phyloP scores from a whole-genome alignment of 1,140 invertebrate species.

The Sinella curviseta region DNA sequence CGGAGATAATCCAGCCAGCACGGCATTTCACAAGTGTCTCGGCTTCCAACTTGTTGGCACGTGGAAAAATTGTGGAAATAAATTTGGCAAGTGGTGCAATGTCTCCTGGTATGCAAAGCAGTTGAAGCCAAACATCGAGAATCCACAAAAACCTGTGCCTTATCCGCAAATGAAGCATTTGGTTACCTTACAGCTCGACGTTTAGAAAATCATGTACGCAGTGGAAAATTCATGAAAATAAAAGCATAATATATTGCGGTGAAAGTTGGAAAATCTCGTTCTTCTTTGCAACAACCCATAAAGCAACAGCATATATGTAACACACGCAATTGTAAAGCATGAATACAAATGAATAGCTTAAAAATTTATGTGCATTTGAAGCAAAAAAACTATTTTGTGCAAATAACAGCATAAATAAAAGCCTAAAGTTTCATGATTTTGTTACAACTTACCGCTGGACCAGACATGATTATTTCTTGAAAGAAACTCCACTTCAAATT shows the following conservation, averaged over 20 bases:
- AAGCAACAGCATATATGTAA: no score
- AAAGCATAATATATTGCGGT: not conserved
- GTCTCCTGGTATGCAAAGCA: not conserved
- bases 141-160: not conserved
- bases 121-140: not conserved
- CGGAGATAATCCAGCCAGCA: not conserved
- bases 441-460: not conserved
- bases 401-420: no score
- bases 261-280: no score
- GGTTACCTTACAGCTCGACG: not conserved
- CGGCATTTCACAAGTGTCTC: not conserved
- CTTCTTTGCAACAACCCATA: no score
- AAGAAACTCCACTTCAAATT: no score
- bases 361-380: no score
- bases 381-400: no score
- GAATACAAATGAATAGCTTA: no score
- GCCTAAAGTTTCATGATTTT: not conserved
- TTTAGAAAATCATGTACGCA: no score
- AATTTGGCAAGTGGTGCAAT: constrained; percentile 10
- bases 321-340: no score
- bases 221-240: not conserved
- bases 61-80: not conserved
- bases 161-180: not conserved
- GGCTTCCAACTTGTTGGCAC: not conserved
- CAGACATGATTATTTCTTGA: not conserved